Evolutionary conservation across 92 coral and sea anemone genomes (phyloP).

Genomic region (Zoanthus gigantus): DNA sequence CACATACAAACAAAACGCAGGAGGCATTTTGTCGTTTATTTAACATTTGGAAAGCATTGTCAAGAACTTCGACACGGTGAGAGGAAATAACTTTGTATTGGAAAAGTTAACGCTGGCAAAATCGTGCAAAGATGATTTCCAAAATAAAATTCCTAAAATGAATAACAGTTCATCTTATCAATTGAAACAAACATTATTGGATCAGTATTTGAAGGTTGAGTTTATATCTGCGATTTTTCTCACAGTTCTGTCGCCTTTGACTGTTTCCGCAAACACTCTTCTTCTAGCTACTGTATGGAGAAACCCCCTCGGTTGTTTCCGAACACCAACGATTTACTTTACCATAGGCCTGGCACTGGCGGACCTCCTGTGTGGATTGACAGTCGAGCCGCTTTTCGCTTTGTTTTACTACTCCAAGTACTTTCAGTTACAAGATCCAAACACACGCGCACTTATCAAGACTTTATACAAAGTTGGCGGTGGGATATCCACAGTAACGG

Average conservation of each 20-base stretch:
- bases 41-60: too few species aligned
- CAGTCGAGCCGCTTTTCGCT: conserved; percentile 83
- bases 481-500: conserved; percentile 78
- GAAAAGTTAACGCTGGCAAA: neutral
- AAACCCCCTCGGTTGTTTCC: conserved; percentile 80
- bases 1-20: too few species aligned
- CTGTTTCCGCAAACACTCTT: conserved; percentile 76
- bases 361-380: conserved; percentile 74
- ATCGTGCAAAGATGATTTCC: neutral
- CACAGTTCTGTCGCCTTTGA: conserved; percentile 75
- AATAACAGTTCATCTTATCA: neutral
- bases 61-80: neutral
- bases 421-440: conserved; percentile 30
- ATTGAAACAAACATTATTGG: neutral
- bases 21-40: too few species aligned
- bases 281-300: conserved; percentile 73
- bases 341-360: conserved; percentile 78
- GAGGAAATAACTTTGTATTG: neutral
- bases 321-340: conserved; percentile 82
- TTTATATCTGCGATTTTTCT: conserved; percentile 72
- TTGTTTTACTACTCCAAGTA: conserved; percentile 67
- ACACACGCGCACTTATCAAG: conserved; percentile 36
- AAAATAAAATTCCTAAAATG: neutral
- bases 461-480: conserved; percentile 63
- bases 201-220: conserved; percentile 63